Conservation (phyloP, 2,888 invertebrate genomes). For the Ormia ochracea region DNA sequence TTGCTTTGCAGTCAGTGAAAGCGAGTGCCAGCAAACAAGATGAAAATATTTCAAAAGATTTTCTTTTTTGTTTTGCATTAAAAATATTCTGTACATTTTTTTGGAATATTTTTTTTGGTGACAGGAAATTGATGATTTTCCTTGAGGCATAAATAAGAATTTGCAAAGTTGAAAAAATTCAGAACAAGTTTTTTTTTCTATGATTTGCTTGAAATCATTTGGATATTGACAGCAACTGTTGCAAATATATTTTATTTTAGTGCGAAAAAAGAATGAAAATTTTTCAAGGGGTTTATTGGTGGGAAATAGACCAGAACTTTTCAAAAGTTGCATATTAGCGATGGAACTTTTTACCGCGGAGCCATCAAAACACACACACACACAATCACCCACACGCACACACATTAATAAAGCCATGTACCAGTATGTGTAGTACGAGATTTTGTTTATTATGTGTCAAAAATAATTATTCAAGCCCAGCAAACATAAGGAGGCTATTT, state of each 20-base stretch:
- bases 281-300: constrained; percentile 4
- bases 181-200: background rate
- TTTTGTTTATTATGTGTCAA: background rate
- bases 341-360: constrained; percentile 28
- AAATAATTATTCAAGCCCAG: background rate
- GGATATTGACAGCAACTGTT: constrained; percentile 57
- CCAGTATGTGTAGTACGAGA: background rate
- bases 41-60: background rate
- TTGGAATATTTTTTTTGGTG: constrained; percentile 29
- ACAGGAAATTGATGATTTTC: constrained; percentile 48
- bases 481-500: background rate
- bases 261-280: background rate
- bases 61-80: background rate
- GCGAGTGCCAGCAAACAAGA: constrained; percentile 13
- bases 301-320: constrained; percentile 51
- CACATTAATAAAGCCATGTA: background rate
- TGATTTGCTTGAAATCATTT: constrained; percentile 50
- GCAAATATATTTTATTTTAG: constrained; percentile 45
- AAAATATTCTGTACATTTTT: background rate
- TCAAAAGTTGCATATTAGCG: constrained; percentile 38
- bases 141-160: constrained; percentile 15
- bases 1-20: background rate
- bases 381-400: background rate
- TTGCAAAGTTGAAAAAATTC: background rate
- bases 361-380: background rate